phyloP scores from a whole-genome alignment of 1,140 invertebrate species.

The Achroia grisella region DNA sequence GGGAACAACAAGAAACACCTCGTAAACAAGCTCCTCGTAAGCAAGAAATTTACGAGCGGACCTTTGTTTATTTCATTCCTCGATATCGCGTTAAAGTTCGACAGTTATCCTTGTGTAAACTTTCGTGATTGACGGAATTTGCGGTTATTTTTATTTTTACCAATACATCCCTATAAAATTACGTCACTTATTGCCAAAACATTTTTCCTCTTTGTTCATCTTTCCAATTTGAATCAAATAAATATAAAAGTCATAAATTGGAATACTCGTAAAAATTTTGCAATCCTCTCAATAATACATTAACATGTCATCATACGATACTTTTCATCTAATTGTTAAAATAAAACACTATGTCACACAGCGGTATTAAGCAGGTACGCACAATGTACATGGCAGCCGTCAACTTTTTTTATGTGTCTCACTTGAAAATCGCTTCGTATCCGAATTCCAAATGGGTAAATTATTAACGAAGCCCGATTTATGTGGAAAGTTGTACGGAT shows the following conservation, averaged over 20 bases:
- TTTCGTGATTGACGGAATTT: conserved; percentile 11
- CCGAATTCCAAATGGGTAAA: conserved; percentile 29
- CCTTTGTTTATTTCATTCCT: conserved; percentile 17
- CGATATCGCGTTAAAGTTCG: conserved; percentile 6
- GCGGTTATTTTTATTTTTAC: not conserved
- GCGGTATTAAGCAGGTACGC: too few species aligned
- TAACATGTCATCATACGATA: too few species aligned
- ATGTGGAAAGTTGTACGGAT: conserved; percentile 34
- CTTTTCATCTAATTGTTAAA: too few species aligned
- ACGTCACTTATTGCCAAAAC: too few species aligned
- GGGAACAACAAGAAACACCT: conserved; percentile 5
- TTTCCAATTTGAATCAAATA: too few species aligned
- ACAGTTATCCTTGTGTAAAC: conserved; percentile 12
- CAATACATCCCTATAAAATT: too few species aligned
- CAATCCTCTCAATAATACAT: too few species aligned
- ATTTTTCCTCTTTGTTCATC: too few species aligned
- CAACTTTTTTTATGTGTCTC: not conserved
- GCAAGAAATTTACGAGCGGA: conserved; percentile 15
- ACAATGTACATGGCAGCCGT: not conserved
- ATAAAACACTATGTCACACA: too few species aligned
- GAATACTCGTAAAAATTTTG: too few species aligned
- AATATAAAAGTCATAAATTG: too few species aligned
- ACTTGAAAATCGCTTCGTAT: too few species aligned
- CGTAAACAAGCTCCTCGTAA: conserved; percentile 13
- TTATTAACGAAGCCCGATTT: conserved; percentile 40